Evolutionary conservation across 2,113 vertebrate genomes (phyloP).

Genomic region (Paradisaea rubra): DNA sequence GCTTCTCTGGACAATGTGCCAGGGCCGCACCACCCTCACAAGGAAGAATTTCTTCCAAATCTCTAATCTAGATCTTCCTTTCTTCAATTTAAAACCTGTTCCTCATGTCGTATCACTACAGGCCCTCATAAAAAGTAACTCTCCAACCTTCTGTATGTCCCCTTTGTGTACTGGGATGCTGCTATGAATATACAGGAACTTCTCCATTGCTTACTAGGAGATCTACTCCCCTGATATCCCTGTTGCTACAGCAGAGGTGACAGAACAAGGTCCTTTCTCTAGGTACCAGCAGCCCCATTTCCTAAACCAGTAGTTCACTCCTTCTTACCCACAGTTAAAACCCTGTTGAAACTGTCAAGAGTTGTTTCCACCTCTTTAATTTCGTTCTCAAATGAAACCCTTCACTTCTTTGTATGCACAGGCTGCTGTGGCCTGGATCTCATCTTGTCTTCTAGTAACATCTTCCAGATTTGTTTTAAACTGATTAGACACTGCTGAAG

Average conservation of each 20-base stretch:
- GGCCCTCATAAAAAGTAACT: not conserved
- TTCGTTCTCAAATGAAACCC: constrained; percentile 57
- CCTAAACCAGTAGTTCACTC: constrained; percentile 28
- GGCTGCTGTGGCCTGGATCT: constrained; percentile 71
- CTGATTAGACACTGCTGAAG: constrained; percentile 77
- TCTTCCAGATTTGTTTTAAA: constrained; percentile 80
- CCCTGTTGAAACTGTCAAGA: constrained; percentile 46
- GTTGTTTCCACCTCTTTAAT: constrained; percentile 65
- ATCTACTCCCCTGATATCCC: not conserved
- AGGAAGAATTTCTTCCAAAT: not conserved
- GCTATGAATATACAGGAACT: not conserved
- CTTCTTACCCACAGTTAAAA: constrained; percentile 38
- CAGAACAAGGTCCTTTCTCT: not conserved
- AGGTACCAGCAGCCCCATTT: constrained; percentile 18
- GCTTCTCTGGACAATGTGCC: not conserved
- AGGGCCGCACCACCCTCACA: not conserved
- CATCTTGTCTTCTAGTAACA: constrained; percentile 74
- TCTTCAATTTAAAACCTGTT: not conserved
- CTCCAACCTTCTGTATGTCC: not conserved
- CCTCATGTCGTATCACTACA: fast-evolving
- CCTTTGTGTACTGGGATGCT: not conserved
- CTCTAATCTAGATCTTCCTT: not conserved
- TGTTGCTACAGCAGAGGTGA: not conserved
- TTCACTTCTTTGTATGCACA: constrained; percentile 61
- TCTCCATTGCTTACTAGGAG: not conserved